A percentile compares a stretch with the other conserved stretches of the same genome.
Conservation (phyloP, 2,888 invertebrate species). For the Ectemnius continuus region DNA sequence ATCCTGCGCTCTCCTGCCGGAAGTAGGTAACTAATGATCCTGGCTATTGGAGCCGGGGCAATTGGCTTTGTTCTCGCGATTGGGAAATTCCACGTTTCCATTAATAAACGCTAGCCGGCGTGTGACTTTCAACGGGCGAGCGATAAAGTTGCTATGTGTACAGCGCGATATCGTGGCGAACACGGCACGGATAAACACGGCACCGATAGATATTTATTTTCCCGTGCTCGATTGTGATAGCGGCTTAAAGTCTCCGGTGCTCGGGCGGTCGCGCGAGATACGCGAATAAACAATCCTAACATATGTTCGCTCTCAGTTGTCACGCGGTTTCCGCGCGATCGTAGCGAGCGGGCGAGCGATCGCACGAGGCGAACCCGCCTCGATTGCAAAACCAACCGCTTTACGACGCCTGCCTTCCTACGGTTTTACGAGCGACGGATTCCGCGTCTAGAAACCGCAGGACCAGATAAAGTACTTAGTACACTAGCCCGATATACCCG, state of each 20-base stretch:
- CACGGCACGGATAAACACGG: conserved; percentile 46
- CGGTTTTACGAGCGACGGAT: conserved; percentile 9
- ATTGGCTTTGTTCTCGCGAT: not conserved
- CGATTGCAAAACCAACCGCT: conserved; percentile 39
- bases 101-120: conserved; percentile 15
- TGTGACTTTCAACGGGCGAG: conserved; percentile 38
- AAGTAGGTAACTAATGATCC: too few relatives aligned
- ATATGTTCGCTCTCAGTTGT: conserved; percentile 60
- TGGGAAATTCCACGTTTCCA: conserved; percentile 12
- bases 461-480: not conserved
- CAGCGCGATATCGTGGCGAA: conserved; percentile 54
- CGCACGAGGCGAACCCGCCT: not conserved
- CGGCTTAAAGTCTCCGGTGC: conserved; percentile 42
- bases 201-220: conserved; percentile 60
- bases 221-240: conserved; percentile 33
- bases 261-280: conserved; percentile 43
- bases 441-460: not conserved
- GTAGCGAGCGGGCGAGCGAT: not conserved
- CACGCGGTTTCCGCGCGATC: conserved; percentile 33
- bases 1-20: too few relatives aligned
- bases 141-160: conserved; percentile 65
- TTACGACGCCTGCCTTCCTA: conserved; percentile 8
- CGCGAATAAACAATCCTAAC: conserved; percentile 60
- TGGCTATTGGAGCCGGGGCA: too few relatives aligned
- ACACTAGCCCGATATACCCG: not conserved